Evolutionary conservation across 2,797 vertebrate genomes (phyloP), one percentile per base, ranked within the genome.

Genomic region (Tangara arthus): DNA sequence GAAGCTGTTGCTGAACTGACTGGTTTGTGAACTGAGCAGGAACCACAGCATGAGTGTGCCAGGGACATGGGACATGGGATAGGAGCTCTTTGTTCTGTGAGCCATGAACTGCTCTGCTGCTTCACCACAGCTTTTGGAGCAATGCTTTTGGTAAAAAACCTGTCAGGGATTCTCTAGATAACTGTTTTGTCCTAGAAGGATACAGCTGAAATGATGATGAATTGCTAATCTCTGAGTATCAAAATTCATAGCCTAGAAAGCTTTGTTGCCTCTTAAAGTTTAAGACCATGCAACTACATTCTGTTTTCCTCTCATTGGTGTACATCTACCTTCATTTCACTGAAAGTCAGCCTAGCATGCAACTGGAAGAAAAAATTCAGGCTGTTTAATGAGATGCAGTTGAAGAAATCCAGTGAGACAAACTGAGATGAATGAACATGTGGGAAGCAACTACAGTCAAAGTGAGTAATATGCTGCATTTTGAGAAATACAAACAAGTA

Each of bases 301-400:
- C 35, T 90, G 15, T 86, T 88, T 90, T 81, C 17, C 41, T 73
- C 84, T 82, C 32, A 27, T 7, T 79, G 81, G 47, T 63, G 46
- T 76, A 88, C 82, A 82, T 85, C 52, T 80, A 83, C 71, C 53
- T 84, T 90, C 47, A 71, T 95, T 92, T 88, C 32, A 46, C 53
- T 80, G 60, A 12, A 95, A 86, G 44, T 70, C 64, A 72, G 39
- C 26, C 6, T 87, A 59, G 32, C 34, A 52, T 77, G 52, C 44
- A 70, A 8, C 44, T 87, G 71, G 28, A 55, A 77, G 79, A 71
- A 78, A 90, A 72, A 80, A 72, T 55, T 65, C 30, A n/a, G 49
- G 18, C 17, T 76, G 5, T 86, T 81, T 91, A 88, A 80, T 69
- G 73, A 77, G 68, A 34, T 19, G 18, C n/a, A 37, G 34, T 57